Evolutionary conservation across 2,113 vertebrate species (phyloP).

Genomic region (Crypturellus undulatus): DNA sequence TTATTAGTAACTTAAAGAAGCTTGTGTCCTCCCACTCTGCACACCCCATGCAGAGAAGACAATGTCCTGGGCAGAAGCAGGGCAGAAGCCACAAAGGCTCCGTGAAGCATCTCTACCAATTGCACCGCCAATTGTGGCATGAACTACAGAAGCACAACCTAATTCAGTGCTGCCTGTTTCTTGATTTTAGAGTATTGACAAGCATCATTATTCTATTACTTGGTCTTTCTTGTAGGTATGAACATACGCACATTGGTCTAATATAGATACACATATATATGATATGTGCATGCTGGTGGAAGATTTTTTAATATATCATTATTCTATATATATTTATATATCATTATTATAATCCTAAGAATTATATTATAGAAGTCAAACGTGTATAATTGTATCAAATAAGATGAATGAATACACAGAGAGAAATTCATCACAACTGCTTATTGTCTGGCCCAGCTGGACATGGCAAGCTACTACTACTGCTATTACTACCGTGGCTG

Average conservation of each 20-base stretch:
- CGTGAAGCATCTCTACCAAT: not conserved
- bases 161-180: not conserved
- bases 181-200: not conserved
- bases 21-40: not conserved
- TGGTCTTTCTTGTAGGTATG: not conserved
- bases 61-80: not conserved
- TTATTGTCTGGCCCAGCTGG: rapidly evolving
- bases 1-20: not conserved
- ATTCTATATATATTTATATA: not conserved
- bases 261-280: not conserved
- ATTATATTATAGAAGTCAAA: rapidly evolving
- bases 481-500: no score
- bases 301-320: not conserved
- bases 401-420: not conserved
- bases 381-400: not conserved
- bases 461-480: rapidly evolving
- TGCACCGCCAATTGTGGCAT: not conserved
- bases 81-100: not conserved
- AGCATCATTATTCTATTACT: not conserved
- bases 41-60: not conserved
- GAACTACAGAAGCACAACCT: not conserved
- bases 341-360: not conserved
- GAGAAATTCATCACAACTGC: not conserved
- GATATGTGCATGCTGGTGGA: not conserved
- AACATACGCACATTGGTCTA: not conserved